These are phyloP conservation scores for Thera britannica DNA, from an alignment of 2,888 invertebrate genomes.

Conservation along the genomic window DNA sequence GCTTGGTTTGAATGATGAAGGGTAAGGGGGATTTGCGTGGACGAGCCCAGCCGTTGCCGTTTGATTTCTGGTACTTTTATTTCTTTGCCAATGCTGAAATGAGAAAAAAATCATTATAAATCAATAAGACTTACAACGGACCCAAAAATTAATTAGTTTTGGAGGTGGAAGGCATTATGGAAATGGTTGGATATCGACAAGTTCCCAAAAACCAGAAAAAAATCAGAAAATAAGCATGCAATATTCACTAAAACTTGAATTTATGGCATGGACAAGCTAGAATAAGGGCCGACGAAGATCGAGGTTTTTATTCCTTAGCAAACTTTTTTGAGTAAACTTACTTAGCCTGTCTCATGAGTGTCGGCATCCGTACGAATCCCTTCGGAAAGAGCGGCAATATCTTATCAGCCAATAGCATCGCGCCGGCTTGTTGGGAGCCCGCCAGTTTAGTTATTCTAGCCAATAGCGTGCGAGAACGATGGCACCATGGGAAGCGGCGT, in stretches of 20 bases:
- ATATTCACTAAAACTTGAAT: too few species aligned
- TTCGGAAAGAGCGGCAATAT: slow-evolving; percentile 88
- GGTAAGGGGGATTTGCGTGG: slow-evolving; percentile 48
- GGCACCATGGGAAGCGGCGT: slow-evolving; percentile 90
- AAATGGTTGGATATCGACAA: too few species aligned
- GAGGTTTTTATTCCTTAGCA: background rate
- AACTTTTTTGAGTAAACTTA: slow-evolving; percentile 48
- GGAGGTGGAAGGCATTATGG: too few species aligned
- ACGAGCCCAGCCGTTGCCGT: slow-evolving; percentile 61
- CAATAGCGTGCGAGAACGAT: slow-evolving; percentile 48
- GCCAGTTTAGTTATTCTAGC: slow-evolving; percentile 42
- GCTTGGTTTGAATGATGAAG: background rate
- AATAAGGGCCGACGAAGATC: too few species aligned
- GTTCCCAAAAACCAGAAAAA: too few species aligned
- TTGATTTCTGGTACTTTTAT: slow-evolving; percentile 68
- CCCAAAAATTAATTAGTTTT: too few species aligned
- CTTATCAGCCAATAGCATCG: slow-evolving; percentile 82
- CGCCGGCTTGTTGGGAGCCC: slow-evolving; percentile 57
- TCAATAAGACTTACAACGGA: background rate
- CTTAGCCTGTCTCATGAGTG: slow-evolving; percentile 81
- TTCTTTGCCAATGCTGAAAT: slow-evolving; percentile 76
- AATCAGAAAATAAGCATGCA: too few species aligned
- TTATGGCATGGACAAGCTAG: too few species aligned
- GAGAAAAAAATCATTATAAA: slow-evolving; percentile 9
- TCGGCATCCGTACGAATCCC: slow-evolving; percentile 87